A percentile compares a stretch with the other conserved stretches of the same genome.
These are phyloP conservation scores for Dicerorhinus sumatrensis DNA, from an alignment of 2,113 vertebrate genomes.

Conservation along the genomic window DNA sequence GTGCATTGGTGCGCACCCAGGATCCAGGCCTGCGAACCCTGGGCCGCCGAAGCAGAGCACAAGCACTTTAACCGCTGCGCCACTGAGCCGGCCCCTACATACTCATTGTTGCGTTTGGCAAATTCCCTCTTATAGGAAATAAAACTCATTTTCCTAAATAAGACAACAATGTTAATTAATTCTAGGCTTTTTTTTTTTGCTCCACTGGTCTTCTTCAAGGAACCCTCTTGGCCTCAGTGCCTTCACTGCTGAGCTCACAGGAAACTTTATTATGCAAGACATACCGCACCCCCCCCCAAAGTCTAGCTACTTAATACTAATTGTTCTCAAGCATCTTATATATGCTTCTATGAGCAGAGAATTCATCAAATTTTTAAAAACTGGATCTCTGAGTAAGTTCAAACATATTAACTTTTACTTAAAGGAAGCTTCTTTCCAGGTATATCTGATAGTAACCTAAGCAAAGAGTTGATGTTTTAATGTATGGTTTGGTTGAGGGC, in stretches of 20 bases:
- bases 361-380: constrained; percentile 38
- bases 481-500: constrained; percentile 4
- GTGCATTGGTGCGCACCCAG: no score
- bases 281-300: neutral
- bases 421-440: constrained; percentile 38
- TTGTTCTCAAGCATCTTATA: neutral
- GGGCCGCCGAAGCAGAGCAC: no score
- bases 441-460: neutral
- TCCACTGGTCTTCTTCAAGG: neutral
- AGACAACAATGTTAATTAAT: constrained; percentile 23
- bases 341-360: neutral
- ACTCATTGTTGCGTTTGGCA: neutral
- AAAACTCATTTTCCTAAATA: constrained; percentile 45
- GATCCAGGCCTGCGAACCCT: no score
- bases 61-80: no score
- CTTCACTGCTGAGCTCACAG: neutral
- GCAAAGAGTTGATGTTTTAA: constrained; percentile 9
- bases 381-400: constrained; percentile 17
- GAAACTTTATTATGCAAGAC: constrained; percentile 37
- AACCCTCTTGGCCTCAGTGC: neutral
- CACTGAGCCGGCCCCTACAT: neutral
- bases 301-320: neutral
- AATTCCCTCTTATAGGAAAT: constrained; percentile 20
- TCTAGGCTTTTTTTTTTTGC: neutral
- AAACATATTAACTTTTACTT: constrained; percentile 46